Evolutionary conservation across 2,113 vertebrate genomes (phyloP), one percentile per base, ranked within the genome.

Genomic region (Tachysurus fulvidraco): DNA sequence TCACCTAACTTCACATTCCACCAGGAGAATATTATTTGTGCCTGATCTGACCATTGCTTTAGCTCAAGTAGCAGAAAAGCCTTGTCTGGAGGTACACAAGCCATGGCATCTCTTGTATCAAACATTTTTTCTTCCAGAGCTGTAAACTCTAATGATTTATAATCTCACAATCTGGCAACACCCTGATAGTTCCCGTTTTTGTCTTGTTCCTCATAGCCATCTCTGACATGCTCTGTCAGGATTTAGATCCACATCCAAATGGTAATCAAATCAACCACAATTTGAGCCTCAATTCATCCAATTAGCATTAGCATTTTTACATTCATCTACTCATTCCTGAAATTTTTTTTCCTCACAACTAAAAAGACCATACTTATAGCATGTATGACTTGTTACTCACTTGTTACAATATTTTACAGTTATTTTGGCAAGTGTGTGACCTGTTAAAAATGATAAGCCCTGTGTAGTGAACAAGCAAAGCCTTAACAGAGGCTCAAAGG

Each of bases 131-230:
- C 55, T 60, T 25, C 19, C 25, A 81, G 28, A 60, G 55, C 78
- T 41, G 19, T 81, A 41, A 2, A 44, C 30, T 25, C 17, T 2
- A 13, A 41, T 81, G 78, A 81, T 81, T 81, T 81, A 81, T 60
- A 81, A 60, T 3, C n/a, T 1, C 28, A 12, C 21, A 41, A 60
- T 60, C 78, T 81, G 30, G 78, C 19, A 60, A 41, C 78, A 28
- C n/a, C 28, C 17, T 36, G n/a, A 19, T 44, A 19, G 78, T 81
- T 81, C 78, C 78, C 30, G 30, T 60, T 81, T 81, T 59, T 41
- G 55, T 41, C 19, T 79, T 28, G 55, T 81, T 81, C 30, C 78
- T 81, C 30, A 60, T 13, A 59, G 54, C 10, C 50, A 79, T 30
- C 50, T 54, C 50, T 55, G 52, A 79, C 14, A 21, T 57, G 9